phyloP scores from a whole-genome alignment of 2,797 vertebrate genomes.

The Anabas testudineus region DNA sequence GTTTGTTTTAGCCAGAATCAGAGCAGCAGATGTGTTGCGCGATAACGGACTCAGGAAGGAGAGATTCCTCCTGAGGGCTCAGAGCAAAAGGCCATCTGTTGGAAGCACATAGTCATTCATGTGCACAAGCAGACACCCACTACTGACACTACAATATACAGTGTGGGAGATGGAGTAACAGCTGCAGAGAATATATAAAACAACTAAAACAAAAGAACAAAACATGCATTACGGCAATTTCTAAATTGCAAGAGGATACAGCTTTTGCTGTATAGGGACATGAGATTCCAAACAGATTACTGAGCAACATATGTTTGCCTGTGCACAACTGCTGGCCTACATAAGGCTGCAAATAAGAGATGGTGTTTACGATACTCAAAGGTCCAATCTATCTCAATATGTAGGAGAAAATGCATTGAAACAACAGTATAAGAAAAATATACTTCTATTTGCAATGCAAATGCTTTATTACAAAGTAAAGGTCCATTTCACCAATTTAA shows the following conservation, averaged over 20 bases:
- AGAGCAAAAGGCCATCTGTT: slow-evolving; percentile 63
- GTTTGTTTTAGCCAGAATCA: slow-evolving; percentile 55
- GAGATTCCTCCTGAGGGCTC: slow-evolving; percentile 61
- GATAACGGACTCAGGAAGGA: slow-evolving; percentile 58
- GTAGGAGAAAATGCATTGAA: no score
- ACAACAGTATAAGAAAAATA: no score
- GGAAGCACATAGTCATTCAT: slow-evolving; percentile 35
- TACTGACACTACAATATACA: slow-evolving; percentile 12
- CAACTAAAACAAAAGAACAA: slow-evolving; percentile 20
- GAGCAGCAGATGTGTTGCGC: slow-evolving; percentile 64
- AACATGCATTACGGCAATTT: slow-evolving; percentile 10
- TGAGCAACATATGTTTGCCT: slow-evolving; percentile 29
- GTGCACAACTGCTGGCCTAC: slow-evolving; percentile 37
- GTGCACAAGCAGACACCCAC: slow-evolving; percentile 41
- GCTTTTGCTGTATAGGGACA: slow-evolving; percentile 15
- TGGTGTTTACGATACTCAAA: not conserved
- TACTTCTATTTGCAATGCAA: no score
- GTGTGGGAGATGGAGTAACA: slow-evolving; percentile 16
- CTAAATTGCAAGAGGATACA: not conserved
- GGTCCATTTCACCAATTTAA: not conserved
- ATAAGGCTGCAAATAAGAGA: slow-evolving; percentile 30
- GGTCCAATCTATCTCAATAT: not conserved
- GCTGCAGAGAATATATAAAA: slow-evolving; percentile 42
- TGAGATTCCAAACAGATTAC: slow-evolving; percentile 36
- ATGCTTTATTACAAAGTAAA: not conserved